Percentiles rank a stretch among this genome's conserved stretches.
Conservation (phyloP, 2,797 vertebrate species). For the Alcedo quadribrachys region DNA sequence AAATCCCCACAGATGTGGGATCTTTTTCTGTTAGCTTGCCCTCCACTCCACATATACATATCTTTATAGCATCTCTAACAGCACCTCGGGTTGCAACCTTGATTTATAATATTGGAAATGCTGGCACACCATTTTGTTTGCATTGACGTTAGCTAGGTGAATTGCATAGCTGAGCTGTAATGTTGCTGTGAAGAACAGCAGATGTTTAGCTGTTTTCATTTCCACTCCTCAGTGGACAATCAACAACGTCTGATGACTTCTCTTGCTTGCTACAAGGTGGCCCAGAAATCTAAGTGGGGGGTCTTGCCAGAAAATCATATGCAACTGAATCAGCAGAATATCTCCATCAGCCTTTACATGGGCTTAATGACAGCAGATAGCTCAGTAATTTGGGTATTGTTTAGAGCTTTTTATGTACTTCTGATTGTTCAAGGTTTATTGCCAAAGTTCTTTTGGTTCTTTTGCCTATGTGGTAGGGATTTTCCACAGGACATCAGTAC, state of each 20-base stretch:
- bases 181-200: conserved; percentile 42
- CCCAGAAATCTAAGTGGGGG: conserved; percentile 61
- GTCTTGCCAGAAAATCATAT: conserved; percentile 21
- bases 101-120: not conserved
- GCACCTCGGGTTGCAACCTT: conserved; percentile 30
- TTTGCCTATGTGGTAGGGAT: not conserved
- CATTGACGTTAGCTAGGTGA: not conserved
- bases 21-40: not conserved
- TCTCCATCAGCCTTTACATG: not conserved
- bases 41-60: not conserved
- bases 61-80: conserved; percentile 25
- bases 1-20: not conserved
- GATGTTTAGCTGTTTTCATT: conserved; percentile 62
- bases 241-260: conserved; percentile 23
- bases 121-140: conserved; percentile 5
- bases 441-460: not conserved
- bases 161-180: not conserved
- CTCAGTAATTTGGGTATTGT: not conserved
- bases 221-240: conserved; percentile 37
- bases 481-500: conserved; percentile 22
- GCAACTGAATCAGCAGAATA: conserved; percentile 3
- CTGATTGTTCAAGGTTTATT: not conserved
- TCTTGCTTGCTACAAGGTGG: conserved; percentile 43
- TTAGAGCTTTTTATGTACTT: conserved; percentile 19
- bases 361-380: not conserved